Base-by-base conservation (phyloP, 2,113 vertebrate genomes). In the Festucalex cinctus region DNA sequence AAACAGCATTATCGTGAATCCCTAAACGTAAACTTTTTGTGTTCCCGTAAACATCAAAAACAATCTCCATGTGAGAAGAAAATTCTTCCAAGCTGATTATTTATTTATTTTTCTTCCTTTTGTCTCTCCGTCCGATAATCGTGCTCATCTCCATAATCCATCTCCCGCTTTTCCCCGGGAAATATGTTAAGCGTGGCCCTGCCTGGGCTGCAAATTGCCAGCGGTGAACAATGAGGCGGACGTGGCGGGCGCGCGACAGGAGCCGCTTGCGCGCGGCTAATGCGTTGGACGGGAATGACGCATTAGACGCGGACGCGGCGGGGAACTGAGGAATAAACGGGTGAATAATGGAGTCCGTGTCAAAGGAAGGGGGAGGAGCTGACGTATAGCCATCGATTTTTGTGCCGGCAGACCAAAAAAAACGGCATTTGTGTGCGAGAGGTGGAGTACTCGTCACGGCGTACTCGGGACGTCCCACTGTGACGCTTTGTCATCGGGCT, bases 281-380 rank as follows among this genome's bases (percentile, higher is more conserved):
- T 69, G 64, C 61, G 39, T 80, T 69, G 74, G 19, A 7, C 41
- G 43, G 67, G 69, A 71, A 68, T 67, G 68, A 83, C 83, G 78
- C 72, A 87, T 91, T 85, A 86, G 78, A 63, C 35, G 59, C 66
- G 58, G 71, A 65, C 16, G 66, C 68, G 63, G 59, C 63, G 64
- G 60, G 72, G 68, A 66, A 70, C 48, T 6, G 64, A 56, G 69
- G 62, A 68, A 74, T 83, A 76, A 82, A 73, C 37, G 9, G 65
- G 39, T 63, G 59, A 68, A 75, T 83, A 77, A 82, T 71, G 71
- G 79, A 75, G 77, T 54, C 43, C n/a, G 28, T 79, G 77, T 81
- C 78, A 66, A 68, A 70, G 54, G 74, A 64, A 41, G 65, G 65
- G 68, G 58, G 73, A 64, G 36, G 68, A 36, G 46, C 73, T 88